Evolutionary conservation across 2,888 invertebrate genomes (phyloP).

Genomic region (Andrena praecox): DNA sequence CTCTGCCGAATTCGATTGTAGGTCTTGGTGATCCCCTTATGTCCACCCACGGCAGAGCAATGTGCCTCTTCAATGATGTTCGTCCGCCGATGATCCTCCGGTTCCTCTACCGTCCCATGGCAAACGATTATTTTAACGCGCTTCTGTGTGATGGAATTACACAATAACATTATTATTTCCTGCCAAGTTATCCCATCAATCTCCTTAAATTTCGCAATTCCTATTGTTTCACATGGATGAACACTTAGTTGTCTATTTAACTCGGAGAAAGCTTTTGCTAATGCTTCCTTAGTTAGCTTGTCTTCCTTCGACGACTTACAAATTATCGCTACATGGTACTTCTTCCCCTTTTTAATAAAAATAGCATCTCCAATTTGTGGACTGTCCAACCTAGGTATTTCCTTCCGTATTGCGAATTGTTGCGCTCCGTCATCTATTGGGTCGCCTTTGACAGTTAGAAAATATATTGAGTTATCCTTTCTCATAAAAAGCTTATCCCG

Average conservation of each 20-base stretch:
- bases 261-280: not conserved
- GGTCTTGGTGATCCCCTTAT: conserved; percentile 44
- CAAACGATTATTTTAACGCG: conserved; percentile 1
- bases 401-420: not conserved
- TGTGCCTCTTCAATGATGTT: conserved; percentile 6
- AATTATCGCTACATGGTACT: not conserved
- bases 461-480: not conserved
- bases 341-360: conserved; percentile 23
- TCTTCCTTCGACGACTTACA: not conserved
- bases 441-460: conserved; percentile 1
- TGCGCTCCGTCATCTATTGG: conserved; percentile 1
- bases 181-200: conserved; percentile 1
- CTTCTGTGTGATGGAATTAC: not conserved
- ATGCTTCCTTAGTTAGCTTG: not conserved
- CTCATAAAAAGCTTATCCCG: conserved; percentile 1
- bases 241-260: not conserved
- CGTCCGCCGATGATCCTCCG: not conserved
- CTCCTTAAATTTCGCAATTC: not conserved
- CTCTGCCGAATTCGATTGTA: conserved; percentile 25
- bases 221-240: not conserved
- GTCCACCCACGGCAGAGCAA: conserved; percentile 33
- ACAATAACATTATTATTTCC: not conserved
- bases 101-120: conserved; percentile 3
- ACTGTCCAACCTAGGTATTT: not conserved
- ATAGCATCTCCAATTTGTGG: not conserved